phyloP scores from a whole-genome alignment of 1,140 invertebrate genomes.

The Laodelphax striatellus region DNA sequence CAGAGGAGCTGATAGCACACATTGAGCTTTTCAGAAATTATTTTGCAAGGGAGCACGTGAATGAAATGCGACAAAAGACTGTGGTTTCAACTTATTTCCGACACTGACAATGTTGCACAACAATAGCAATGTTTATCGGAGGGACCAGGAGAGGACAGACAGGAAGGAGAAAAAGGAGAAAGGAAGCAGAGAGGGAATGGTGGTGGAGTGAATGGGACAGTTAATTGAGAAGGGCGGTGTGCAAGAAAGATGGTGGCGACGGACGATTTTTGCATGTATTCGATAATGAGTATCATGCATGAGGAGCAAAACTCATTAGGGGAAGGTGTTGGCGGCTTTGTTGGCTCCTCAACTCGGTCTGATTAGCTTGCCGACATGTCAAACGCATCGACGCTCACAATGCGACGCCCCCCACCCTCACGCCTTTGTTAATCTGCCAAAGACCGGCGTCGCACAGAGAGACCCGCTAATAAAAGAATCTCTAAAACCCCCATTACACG shows the following conservation, averaged over 20 bases:
- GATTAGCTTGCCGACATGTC: conserved; percentile 1
- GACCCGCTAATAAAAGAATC: not conserved
- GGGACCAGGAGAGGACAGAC: no score
- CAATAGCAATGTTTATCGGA: no score
- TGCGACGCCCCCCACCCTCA: not conserved
- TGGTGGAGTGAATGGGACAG: no score
- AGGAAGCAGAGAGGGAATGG: no score
- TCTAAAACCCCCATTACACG: conserved; percentile 1
- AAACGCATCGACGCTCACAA: not conserved
- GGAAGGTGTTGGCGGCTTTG: not conserved
- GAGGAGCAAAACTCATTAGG: conserved; percentile 3
- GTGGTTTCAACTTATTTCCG: no score
- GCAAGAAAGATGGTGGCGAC: not conserved
- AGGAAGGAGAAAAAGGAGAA: no score
- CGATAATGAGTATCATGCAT: conserved; percentile 2
- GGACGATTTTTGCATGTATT: not conserved
- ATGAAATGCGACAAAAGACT: no score
- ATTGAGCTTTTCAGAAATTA: no score
- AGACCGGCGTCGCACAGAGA: not conserved
- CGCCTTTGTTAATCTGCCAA: not conserved
- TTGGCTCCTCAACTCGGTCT: not conserved
- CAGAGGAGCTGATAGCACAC: no score
- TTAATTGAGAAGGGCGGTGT: no score
- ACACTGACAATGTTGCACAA: no score
- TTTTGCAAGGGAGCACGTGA: no score